Conservation (phyloP, 1,140 invertebrate genomes). For the Hermatobates lingyangjiaoensis region DNA sequence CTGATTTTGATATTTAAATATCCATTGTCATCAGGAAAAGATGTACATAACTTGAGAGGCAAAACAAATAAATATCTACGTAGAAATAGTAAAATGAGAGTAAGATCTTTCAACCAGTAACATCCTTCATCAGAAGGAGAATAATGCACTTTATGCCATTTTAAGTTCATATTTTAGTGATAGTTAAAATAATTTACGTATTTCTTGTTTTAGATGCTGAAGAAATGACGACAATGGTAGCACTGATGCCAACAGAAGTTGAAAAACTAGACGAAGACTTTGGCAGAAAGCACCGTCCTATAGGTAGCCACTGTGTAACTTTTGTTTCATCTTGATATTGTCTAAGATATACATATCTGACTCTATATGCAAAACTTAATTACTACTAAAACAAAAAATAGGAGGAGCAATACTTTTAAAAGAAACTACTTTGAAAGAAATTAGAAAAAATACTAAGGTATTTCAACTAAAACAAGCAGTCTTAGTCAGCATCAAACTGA, state of each 20-base stretch:
- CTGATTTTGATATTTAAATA: not conserved
- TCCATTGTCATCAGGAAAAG: not conserved
- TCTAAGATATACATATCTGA: too few species aligned
- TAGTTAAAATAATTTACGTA: not conserved
- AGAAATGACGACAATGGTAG: conserved; percentile 13
- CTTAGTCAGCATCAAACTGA: too few species aligned
- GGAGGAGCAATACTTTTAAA: too few species aligned
- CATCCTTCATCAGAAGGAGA: not conserved
- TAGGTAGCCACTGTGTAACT: not conserved
- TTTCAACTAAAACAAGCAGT: too few species aligned
- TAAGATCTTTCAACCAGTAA: not conserved
- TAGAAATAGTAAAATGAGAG: not conserved
- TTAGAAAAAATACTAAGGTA: too few species aligned
- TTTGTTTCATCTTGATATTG: not conserved
- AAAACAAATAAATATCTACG: not conserved
- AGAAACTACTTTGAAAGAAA: too few species aligned
- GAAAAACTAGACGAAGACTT: not conserved
- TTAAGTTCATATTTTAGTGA: not conserved
- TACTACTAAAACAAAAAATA: too few species aligned
- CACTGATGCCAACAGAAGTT: conserved; percentile 9
- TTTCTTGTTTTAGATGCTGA: conserved; percentile 10
- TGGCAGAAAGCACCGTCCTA: not conserved
- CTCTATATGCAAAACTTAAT: too few species aligned
- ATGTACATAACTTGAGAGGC: too few species aligned
- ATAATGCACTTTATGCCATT: not conserved